phyloP scores from a whole-genome alignment of 2,797 vertebrate genomes.

The Zonotrichia albicollis region DNA sequence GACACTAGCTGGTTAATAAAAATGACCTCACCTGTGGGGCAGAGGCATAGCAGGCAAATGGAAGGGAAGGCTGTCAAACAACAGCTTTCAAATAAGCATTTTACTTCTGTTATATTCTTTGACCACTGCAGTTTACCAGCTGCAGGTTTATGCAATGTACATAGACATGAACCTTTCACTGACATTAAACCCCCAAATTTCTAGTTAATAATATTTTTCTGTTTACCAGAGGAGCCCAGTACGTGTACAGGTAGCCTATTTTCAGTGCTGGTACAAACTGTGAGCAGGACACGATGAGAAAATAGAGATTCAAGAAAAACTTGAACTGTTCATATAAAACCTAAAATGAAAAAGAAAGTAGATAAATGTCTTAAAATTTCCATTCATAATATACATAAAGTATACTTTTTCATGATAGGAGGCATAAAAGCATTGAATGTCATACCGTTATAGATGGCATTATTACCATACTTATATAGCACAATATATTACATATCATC shows the following conservation, averaged over 20 bases:
- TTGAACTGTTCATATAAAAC: slow-evolving; percentile 99
- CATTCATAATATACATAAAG: not conserved
- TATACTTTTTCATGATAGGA: not conserved
- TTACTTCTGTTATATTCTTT: not conserved
- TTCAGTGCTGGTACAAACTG: slow-evolving; percentile 96
- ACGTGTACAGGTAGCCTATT: slow-evolving; percentile 97
- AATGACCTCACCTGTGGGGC: accelerated
- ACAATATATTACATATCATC: not conserved
- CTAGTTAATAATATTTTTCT: not conserved
- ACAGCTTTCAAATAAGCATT: not conserved
- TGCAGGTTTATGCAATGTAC: not conserved
- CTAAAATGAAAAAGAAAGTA: slow-evolving; percentile 77
- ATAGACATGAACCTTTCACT: not conserved
- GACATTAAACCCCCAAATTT: not conserved
- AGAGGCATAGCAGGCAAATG: not conserved
- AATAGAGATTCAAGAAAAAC: slow-evolving; percentile 99
- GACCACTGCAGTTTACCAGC: not conserved
- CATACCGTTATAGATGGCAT: not conserved
- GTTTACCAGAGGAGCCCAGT: slow-evolving; percentile 98
- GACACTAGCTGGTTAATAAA: not conserved
- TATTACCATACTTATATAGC: not conserved
- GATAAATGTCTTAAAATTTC: slow-evolving; percentile 25
- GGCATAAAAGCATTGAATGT: not conserved
- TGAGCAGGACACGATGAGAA: slow-evolving; percentile 95
- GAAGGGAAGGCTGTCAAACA: not conserved